Evolutionary conservation across 1,140 invertebrate species (phyloP).

Genomic region (Heliconius melpomene): DNA sequence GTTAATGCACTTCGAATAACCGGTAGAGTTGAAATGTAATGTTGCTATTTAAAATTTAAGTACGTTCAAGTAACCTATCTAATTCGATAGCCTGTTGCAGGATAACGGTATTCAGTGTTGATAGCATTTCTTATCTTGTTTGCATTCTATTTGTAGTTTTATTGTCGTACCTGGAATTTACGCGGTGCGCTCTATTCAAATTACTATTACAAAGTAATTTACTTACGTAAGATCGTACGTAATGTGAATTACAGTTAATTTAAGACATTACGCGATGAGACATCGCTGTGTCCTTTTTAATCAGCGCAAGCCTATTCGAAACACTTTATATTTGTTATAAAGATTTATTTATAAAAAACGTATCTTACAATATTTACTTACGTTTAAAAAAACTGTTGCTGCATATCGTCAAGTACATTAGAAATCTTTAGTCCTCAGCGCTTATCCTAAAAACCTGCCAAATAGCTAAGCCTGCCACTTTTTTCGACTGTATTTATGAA

Average conservation of each 20-base stretch:
- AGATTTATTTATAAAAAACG: too few species aligned
- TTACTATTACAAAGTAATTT: slow-evolving; percentile 33
- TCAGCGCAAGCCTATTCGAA: background rate
- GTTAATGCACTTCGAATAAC: slow-evolving; percentile 48
- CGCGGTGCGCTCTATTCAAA: slow-evolving; percentile 28
- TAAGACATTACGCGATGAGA: background rate
- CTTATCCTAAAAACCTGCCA: too few species aligned
- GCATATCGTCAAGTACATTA: too few species aligned
- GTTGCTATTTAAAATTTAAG: slow-evolving; percentile 47
- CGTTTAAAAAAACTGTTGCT: too few species aligned
- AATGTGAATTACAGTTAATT: slow-evolving; percentile 5
- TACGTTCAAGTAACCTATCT: slow-evolving; percentile 35
- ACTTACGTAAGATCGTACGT: slow-evolving; percentile 35
- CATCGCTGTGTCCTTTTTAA: background rate
- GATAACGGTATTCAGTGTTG: slow-evolving; percentile 60
- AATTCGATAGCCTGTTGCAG: slow-evolving; percentile 46
- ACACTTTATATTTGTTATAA: background rate
- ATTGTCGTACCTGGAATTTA: slow-evolving; percentile 53
- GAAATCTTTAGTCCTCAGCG: too few species aligned
- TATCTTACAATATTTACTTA: too few species aligned
- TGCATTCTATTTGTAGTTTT: slow-evolving; percentile 63
- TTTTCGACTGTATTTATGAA: background rate
- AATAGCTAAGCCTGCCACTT: too few species aligned
- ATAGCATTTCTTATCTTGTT: slow-evolving; percentile 57
- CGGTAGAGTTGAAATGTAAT: slow-evolving; percentile 55